Conservation (phyloP, 1,140 invertebrate genomes). For the Meloidogyne chitwoodi region DNA sequence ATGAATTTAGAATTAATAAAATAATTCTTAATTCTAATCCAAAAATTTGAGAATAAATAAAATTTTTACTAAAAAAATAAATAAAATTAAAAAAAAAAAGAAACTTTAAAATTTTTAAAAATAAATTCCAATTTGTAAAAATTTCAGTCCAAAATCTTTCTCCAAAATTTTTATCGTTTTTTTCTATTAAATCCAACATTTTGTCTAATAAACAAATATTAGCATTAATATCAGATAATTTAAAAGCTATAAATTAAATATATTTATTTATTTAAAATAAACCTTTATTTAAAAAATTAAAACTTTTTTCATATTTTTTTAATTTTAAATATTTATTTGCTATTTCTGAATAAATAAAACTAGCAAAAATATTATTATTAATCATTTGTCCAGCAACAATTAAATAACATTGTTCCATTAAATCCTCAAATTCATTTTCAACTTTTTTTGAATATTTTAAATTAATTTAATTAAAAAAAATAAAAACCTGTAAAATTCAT, state of each 20-base stretch:
- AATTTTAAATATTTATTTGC: neutral
- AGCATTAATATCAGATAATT: neutral
- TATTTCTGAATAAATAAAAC: slow-evolving; percentile 6
- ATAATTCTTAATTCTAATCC: neutral
- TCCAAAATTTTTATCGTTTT: neutral
- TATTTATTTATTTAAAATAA: neutral
- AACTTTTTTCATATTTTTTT: neutral
- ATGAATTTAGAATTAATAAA: neutral
- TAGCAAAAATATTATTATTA: neutral
- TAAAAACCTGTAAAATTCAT: neutral
- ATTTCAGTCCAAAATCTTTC: neutral
- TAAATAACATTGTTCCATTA: slow-evolving; percentile 20
- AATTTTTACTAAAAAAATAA: neutral
- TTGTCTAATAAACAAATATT: neutral
- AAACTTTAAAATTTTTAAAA: neutral
- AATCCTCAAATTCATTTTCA: neutral
- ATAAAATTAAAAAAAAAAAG: neutral
- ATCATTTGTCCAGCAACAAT: neutral
- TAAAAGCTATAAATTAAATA: neutral
- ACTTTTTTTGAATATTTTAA: neutral
- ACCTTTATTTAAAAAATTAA: slow-evolving; percentile 17
- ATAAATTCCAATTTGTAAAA: neutral
- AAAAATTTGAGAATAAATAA: neutral
- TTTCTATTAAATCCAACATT: neutral
- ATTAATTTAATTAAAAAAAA: neutral